phyloP scores from a whole-genome alignment of 2,113 vertebrate genomes.

The Mus spicilegus region DNA sequence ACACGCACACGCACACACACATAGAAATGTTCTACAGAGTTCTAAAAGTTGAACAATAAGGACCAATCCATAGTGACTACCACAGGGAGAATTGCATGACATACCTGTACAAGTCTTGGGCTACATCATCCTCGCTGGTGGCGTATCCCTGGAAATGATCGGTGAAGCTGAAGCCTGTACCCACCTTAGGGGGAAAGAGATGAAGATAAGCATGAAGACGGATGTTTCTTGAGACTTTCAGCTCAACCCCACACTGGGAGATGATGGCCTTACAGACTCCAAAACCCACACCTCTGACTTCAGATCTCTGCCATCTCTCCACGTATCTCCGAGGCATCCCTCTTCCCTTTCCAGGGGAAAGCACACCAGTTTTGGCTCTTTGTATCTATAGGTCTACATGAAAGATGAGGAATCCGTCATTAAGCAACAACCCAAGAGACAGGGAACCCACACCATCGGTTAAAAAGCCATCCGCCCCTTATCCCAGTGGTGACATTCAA shows the following conservation, averaged over 20 bases:
- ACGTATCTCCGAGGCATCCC: not conserved
- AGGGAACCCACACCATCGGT: not conserved
- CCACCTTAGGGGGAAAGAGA: conserved; percentile 84
- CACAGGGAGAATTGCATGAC: not conserved
- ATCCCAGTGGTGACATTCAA: not conserved
- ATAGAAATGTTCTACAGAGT: not conserved
- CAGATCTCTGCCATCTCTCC: not conserved
- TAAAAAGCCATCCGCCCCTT: not conserved
- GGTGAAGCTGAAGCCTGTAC: conserved; percentile 92
- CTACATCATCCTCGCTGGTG: conserved; percentile 88
- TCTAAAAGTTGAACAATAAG: not conserved
- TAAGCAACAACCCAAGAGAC: not conserved
- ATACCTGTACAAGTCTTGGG: conserved; percentile 89
- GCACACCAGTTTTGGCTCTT: not conserved
- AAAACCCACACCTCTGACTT: not conserved
- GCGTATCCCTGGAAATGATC: conserved; percentile 85
- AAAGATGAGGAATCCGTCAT: not conserved
- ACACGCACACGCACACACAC: rapidly evolving
- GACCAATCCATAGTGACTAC: not conserved
- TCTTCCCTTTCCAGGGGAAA: not conserved
- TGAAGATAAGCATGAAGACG: not conserved
- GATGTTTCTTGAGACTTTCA: not conserved
- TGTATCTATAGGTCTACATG: not conserved
- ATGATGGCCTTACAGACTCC: no score
- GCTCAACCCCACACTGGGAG: not conserved